These are phyloP conservation scores for Ochropleura leucogaster DNA, from an alignment of 2,888 invertebrate species.

Conservation along the genomic window DNA sequence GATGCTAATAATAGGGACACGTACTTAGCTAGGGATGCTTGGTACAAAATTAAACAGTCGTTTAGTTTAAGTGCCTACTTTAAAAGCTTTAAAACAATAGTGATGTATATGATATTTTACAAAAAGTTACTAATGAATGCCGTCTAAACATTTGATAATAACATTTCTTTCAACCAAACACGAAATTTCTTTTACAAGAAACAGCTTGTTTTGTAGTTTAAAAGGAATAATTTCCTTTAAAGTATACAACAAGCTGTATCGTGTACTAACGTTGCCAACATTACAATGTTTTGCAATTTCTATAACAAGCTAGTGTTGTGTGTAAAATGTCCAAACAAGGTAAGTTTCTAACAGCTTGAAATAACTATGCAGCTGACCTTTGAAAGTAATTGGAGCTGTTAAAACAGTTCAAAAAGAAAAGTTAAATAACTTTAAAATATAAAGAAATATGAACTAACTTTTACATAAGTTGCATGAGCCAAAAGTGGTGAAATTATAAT, in stretches of 20 bases:
- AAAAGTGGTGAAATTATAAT: constrained; percentile 32
- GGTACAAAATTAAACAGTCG: background rate
- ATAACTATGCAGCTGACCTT: constrained; percentile 27
- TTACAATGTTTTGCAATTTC: constrained; percentile 23
- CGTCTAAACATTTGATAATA: background rate
- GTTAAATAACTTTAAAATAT: background rate
- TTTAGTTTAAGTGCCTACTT: background rate
- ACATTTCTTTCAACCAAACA: no score
- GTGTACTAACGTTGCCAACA: background rate
- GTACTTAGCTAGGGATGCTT: constrained; percentile 9
- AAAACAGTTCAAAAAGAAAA: constrained; percentile 14
- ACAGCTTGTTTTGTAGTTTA: background rate
- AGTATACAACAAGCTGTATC: background rate
- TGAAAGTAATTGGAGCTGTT: constrained; percentile 21
- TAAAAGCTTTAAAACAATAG: background rate
- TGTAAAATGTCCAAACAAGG: constrained; percentile 13
- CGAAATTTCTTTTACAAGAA: no score
- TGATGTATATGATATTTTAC: background rate
- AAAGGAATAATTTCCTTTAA: constrained; percentile 1
- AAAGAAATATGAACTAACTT: background rate
- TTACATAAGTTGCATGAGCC: background rate
- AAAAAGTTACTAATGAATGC: background rate
- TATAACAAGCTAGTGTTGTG: constrained; percentile 12
- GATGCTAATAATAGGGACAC: constrained; percentile 10
- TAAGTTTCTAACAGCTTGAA: constrained; percentile 20